phyloP scores from a whole-genome alignment of 2,797 vertebrate species.

The Paedocypris micromegethes region DNA sequence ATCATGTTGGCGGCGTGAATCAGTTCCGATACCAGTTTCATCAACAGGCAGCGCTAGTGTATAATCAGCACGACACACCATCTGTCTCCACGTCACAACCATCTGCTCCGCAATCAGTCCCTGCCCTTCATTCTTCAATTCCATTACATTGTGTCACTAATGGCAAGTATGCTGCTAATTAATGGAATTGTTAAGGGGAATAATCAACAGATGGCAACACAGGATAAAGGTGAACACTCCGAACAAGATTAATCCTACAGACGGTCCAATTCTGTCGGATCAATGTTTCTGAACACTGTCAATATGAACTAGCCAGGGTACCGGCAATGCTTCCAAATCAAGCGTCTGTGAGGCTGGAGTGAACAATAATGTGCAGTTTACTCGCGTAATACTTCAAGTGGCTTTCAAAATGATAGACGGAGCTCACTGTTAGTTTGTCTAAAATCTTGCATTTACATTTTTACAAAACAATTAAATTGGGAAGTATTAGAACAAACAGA shows the following conservation, averaged over 20 bases:
- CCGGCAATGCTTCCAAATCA: not conserved
- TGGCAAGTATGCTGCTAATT: constrained; percentile 66
- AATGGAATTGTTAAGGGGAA: constrained; percentile 65
- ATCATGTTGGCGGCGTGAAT: constrained; percentile 55
- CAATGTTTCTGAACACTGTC: not conserved
- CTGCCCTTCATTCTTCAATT: constrained; percentile 51
- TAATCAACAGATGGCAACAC: constrained; percentile 69
- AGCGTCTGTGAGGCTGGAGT: too few species aligned
- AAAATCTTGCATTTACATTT: too few species aligned
- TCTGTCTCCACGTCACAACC: constrained; percentile 67
- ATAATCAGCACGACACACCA: constrained; percentile 71
- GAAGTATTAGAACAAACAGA: too few species aligned
- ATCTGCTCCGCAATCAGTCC: constrained; percentile 64
- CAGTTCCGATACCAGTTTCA: constrained; percentile 52
- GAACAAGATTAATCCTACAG: constrained; percentile 3
- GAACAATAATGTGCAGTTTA: not conserved
- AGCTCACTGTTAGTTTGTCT: too few species aligned
- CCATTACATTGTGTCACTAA: constrained; percentile 61
- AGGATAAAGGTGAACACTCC: constrained; percentile 54
- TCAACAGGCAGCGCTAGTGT: constrained; percentile 54
- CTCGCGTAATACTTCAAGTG: too few species aligned
- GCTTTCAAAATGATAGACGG: too few species aligned
- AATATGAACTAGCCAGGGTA: not conserved
- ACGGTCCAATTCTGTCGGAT: not conserved
- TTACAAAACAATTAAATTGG: too few species aligned